Evolutionary conservation across 2,113 vertebrate genomes (phyloP), one percentile per base, ranked within the genome.

Genomic region (Eulemur macaco): DNA sequence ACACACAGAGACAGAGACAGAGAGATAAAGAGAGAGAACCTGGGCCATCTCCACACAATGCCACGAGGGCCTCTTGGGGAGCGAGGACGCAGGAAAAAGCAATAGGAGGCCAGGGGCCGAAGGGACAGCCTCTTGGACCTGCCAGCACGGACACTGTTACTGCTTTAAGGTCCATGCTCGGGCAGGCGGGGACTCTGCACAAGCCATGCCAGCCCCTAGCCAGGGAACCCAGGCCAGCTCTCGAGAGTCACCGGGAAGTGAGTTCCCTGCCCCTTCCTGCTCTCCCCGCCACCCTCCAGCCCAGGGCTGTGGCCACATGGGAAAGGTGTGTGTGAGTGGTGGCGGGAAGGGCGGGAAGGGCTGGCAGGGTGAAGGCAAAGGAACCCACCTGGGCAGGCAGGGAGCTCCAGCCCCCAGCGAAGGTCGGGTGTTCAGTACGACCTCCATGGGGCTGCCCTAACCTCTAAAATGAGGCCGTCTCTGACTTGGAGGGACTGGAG

Each of bases 121-220:
- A 1, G 39, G 23, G 14, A 6, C 34, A 6, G n/a, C 13, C 3
- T 14, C 0, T 0, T 6, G 21, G 17, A 8, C 34, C 20, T 29
- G 29, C 58, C 56, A 29, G 13, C 2, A 18, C 0, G 1, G 12
- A 37, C 0, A 3, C 2, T 8, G 27, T 18, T 1, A 0, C 23
- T 12, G 9, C 8, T 3, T 0, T 0, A 42, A 52, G 20, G 18
- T 27, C 14, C 42, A 21, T 6, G 45, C 39, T 2, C 5, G 50
- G 14, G 9, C 8, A 2, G 3, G 42, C 0, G 0, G 3, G 8
- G 17, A 31, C 34, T 54, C 68, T 60, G 45, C 45, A 9, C 14
- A 25, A 4, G 21, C 29, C 4, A 0, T 18, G 5, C 29, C n/a
- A 4, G 39, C 52, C 66, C 34, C 10, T 4, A 8, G 84, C 68